Conservation (phyloP, 2,888 invertebrate species). For the Troides oblongomaculatus region DNA sequence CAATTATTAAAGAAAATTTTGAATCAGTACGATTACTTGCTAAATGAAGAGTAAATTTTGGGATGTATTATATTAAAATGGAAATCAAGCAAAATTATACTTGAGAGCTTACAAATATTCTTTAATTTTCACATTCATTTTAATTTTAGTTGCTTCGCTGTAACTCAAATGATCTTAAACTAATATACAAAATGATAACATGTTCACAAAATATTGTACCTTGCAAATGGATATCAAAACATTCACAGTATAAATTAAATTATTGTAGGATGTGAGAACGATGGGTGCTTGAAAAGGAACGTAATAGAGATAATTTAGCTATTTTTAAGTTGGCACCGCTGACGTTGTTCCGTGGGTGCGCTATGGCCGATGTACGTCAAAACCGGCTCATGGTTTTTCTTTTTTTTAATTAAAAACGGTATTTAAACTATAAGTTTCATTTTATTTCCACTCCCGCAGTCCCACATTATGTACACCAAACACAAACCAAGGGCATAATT, state of each 20-base stretch:
- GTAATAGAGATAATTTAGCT: no score
- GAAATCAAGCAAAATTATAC: slow-evolving; percentile 3
- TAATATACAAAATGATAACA: background rate
- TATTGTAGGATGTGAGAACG: no score
- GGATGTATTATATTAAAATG: slow-evolving; percentile 19
- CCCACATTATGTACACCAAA: background rate
- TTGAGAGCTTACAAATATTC: slow-evolving; percentile 10
- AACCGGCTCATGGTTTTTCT: no score
- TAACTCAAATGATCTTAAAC: background rate
- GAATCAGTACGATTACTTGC: slow-evolving; percentile 19
- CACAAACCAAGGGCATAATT: background rate
- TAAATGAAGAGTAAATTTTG: slow-evolving; percentile 13
- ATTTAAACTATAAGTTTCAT: no score
- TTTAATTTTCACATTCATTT: slow-evolving; percentile 2
- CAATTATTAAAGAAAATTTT: slow-evolving; percentile 22
- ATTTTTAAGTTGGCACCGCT: no score
- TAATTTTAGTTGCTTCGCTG: background rate
- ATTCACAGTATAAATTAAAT: background rate
- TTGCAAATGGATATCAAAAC: background rate
- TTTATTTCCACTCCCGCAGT: no score
- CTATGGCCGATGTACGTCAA: no score
- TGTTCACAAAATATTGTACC: background rate
- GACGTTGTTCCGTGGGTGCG: no score
- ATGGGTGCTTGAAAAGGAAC: no score
- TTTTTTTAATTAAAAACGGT: no score